These are phyloP conservation scores for Lepisosteus oculatus DNA, from an alignment of 2,113 vertebrate species.

Conservation along the genomic window DNA sequence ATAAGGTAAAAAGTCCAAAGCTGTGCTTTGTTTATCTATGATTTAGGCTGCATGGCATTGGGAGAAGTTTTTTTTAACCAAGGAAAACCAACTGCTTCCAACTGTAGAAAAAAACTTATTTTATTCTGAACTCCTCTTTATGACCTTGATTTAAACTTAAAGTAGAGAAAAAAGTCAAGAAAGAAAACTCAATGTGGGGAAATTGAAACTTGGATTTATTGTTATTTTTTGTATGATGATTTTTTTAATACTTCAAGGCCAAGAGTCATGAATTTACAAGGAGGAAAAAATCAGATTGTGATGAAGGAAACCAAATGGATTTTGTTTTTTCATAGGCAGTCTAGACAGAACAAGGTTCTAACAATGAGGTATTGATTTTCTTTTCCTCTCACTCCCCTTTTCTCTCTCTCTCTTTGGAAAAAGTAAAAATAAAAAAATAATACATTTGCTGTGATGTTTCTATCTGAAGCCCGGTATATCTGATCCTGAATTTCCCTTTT, in stretches of 20 bases:
- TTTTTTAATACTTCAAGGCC: background rate
- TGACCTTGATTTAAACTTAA: too few relatives aligned
- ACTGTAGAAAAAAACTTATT: too few relatives aligned
- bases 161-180: too few relatives aligned
- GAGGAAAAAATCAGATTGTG: conserved; percentile 1
- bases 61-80: too few relatives aligned
- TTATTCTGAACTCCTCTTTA: too few relatives aligned
- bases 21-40: too few relatives aligned
- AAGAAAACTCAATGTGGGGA: too few relatives aligned
- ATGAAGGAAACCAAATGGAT: background rate
- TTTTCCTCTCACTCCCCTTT: background rate
- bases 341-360: conserved; percentile 5
- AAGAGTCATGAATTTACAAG: background rate
- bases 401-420: background rate
- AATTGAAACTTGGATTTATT: background rate
- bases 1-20: too few relatives aligned
- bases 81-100: too few relatives aligned
- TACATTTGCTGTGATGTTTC: background rate
- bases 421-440: background rate
- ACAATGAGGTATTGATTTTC: conserved; percentile 6
- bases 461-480: background rate
- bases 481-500: background rate
- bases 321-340: conserved; percentile 2
- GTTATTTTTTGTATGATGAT: background rate
- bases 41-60: too few relatives aligned